Base-by-base conservation (phyloP, 2,888 invertebrate species). In the Acanthosepion pharaonis region DNA sequence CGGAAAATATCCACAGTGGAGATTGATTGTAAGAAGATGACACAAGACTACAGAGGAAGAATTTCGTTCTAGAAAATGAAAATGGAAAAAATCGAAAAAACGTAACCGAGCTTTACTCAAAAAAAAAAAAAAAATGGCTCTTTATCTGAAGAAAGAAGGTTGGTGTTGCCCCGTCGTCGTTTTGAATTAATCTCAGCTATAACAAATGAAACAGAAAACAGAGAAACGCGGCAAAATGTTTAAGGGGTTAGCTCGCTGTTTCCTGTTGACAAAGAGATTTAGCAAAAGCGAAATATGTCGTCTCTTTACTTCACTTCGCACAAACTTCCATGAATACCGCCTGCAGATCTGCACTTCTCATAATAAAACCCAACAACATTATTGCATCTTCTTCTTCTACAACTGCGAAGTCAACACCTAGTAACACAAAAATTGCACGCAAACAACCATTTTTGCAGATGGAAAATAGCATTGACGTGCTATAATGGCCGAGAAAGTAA, bases 21-120 rank as follows among this genome's bases (percentile, higher is more conserved):
- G 78, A 78, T 78, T 78, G 78, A 78, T 78, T 33, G 78, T n/a
- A 18, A n/a, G 78, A 18, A 18, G 78, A 78, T 78, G n/a, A n/a
- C n/a, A 33, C 78, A 78, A 78, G n/a, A 33, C 78, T 78, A 33
- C 78, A 2, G 78, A 33, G n/a, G 23, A 78, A 78, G n/a, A 78
- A n/a, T n/a, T 78, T 78, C 78, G n/a, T 78, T 78, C 78, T n/a
- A 78, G 78, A 33, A n/a, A 78, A 78, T 78, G n/a, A 78, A 78
- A 78, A 78, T 78, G 78, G 78, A 78, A 78, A n/a, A 78, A n/a
- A 78, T 78, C 78, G 78, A n/a, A 78, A 78, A 78, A 78, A n/a
- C 15, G 15, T 33, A 78, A n/a, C 78, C 20, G n/a, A 33, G 15
- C n/a, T 78, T n/a, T n/a, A 78, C n/a, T 78, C n/a, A n/a, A 6